These are phyloP conservation scores for Schizopygopsis malacanthus DNA, from an alignment of 2,797 vertebrate genomes.

Conservation along the genomic window DNA sequence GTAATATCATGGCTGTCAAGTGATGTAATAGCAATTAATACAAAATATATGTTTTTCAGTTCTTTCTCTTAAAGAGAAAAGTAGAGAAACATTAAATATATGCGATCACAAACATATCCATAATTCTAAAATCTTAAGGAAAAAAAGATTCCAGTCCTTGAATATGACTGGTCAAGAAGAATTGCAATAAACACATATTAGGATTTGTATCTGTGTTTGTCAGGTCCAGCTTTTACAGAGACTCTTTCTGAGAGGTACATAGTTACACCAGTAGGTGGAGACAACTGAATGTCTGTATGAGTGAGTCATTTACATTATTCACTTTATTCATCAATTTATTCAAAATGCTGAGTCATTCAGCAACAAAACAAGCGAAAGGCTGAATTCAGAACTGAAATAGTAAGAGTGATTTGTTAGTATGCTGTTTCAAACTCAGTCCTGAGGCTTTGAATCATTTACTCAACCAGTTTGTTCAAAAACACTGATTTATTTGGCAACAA, in stretches of 20 bases:
- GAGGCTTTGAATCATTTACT: background rate
- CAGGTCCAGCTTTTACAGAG: background rate
- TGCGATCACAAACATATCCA: background rate
- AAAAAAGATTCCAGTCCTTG: background rate
- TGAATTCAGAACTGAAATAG: background rate
- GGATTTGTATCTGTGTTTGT: background rate
- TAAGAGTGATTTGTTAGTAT: background rate
- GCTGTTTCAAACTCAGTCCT: background rate
- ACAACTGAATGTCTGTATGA: background rate
- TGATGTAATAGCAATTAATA: background rate
- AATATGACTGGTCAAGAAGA: background rate
- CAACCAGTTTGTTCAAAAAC: background rate
- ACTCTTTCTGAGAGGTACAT: background rate
- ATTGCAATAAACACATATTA: background rate
- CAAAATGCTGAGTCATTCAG: background rate
- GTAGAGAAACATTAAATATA: background rate
- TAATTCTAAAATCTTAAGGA: background rate
- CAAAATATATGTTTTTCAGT: too few relatives aligned
- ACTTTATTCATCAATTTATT: background rate
- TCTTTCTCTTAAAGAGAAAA: background rate
- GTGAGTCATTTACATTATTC: background rate
- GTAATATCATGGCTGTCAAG: too few relatives aligned
- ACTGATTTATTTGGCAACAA: background rate
- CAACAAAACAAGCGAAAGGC: background rate
- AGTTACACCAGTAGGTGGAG: background rate